phyloP scores from a whole-genome alignment of 2,797 vertebrate genomes.

The Sphaeramia orbicularis region DNA sequence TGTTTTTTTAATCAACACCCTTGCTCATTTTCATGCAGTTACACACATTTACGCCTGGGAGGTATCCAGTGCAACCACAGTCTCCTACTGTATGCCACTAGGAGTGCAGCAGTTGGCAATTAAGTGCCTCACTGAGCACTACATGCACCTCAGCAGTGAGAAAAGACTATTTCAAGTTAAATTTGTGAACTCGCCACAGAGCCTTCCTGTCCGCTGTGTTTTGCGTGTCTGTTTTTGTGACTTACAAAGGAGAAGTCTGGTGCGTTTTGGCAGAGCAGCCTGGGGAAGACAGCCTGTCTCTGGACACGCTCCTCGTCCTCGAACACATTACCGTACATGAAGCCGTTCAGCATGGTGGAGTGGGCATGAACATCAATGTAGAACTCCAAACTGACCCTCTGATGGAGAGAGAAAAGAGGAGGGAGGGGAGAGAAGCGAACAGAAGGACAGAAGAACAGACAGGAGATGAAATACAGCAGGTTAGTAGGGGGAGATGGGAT shows the following conservation, averaged over 20 bases:
- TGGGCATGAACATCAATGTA: conserved; percentile 99
- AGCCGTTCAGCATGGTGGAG: conserved; percentile 99
- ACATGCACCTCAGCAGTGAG: conserved; percentile 27
- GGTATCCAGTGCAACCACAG: conserved; percentile 8
- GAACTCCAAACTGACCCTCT: conserved; percentile 97
- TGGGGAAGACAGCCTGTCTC: conserved; percentile 94
- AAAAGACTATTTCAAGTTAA: conserved; percentile 46
- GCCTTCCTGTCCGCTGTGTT: conserved; percentile 25
- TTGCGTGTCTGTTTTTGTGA: conserved; percentile 42
- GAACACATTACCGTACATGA: conserved; percentile 99
- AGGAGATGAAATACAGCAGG: conserved; percentile 46
- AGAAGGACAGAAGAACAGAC: conserved; percentile 31
- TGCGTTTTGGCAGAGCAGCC: conserved; percentile 95
- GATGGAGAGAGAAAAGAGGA: conserved; percentile 46
- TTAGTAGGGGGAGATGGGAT: conserved; percentile 32
- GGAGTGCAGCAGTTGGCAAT: conserved; percentile 54
- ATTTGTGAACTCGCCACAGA: conserved; percentile 1
- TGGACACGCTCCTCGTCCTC: conserved; percentile 96
- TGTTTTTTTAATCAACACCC: conserved; percentile 37
- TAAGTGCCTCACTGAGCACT: conserved; percentile 43
- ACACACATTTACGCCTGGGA: conserved; percentile 26
- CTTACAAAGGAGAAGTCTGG: conserved; percentile 98
- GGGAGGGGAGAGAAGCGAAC: conserved; percentile 16
- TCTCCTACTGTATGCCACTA: conserved; percentile 25
- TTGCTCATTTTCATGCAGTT: conserved; percentile 20